Conservation (phyloP, 2,797 vertebrate species). For the Acanthurus tractus region DNA sequence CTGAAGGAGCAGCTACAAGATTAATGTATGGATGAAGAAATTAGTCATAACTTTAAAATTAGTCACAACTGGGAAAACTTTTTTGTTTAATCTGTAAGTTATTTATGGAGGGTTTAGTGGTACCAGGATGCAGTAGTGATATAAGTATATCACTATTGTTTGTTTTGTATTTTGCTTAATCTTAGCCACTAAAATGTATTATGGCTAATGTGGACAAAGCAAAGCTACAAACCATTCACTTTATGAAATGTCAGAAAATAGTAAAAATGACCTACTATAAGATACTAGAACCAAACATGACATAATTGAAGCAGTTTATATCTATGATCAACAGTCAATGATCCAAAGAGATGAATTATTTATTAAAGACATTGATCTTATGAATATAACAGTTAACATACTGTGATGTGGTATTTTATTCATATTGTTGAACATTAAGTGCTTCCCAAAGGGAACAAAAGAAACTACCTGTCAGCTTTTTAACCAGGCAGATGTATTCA, state of each 20-base stretch:
- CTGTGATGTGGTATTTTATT: no score
- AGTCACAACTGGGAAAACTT: not conserved
- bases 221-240: not conserved
- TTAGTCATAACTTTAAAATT: not conserved
- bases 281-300: not conserved
- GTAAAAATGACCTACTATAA: not conserved
- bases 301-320: not conserved
- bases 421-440: no score
- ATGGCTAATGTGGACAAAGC: not conserved
- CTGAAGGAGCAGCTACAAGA: conserved; percentile 19
- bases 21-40: conserved; percentile 13
- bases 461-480: no score
- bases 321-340: not conserved
- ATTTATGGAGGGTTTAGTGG: not conserved
- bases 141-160: no score
- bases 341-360: not conserved
- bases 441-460: no score
- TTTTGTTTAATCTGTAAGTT: not conserved
- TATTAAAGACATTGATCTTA: not conserved
- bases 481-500: no score
- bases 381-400: no score
- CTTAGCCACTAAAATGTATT: not conserved
- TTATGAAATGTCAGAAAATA: not conserved
- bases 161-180: not conserved
- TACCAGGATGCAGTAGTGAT: not conserved